Evolutionary conservation across 1,140 invertebrate genomes (phyloP), one percentile per base, ranked within the genome.

Genomic region (fruit fly (Drosophila melanogaster)): DNA sequence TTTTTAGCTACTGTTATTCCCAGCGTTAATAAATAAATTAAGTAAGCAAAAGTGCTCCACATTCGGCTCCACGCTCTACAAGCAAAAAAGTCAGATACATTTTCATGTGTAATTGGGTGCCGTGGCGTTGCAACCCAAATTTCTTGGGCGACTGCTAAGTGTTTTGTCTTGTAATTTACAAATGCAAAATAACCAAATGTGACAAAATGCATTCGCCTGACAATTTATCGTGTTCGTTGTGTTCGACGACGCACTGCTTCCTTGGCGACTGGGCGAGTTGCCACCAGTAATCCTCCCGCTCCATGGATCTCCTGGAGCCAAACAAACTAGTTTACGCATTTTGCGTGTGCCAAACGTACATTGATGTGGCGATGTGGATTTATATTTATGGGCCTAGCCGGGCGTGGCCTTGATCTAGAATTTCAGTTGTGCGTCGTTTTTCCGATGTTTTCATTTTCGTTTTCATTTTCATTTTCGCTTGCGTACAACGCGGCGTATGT

Each of bases 91-190:
- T 43, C 44, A 71, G 65, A 40, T 65, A 57, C 47, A 81, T 71
- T 70, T 70, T 53, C 35, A 33, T 49, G 26, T 56, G 40, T 78
- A 83, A 83, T 86, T 86, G 81, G 67, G 51, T 26, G 46, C 14
- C 19, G 43, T 19, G 38, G 10, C 19, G 11, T 12, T 19, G 41
- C 37, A 69, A 65, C 66, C 79, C 10, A 61, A 66, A 49, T 59
- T 60, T 44, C 59, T 35, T 26, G 17, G 69, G 44, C 66, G 80
- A 54, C 60, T 66, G 79, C 71, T 86, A 87, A 86, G 81, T 86
- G 81, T 86, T 86, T 86, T 86, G 83, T 86, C 81, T 83, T 86
- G 81, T 86, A 76, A 86, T 79, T 87, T 78, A 61, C 79, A 75
- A 85, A 85, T 86, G 81, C 74, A 83, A 83, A 78, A 78, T 87